These are phyloP conservation scores for Hydractinia echinata DNA, from an alignment of 30 jellyfish, hydroid and myxozoan species.

Conservation along the genomic window DNA sequence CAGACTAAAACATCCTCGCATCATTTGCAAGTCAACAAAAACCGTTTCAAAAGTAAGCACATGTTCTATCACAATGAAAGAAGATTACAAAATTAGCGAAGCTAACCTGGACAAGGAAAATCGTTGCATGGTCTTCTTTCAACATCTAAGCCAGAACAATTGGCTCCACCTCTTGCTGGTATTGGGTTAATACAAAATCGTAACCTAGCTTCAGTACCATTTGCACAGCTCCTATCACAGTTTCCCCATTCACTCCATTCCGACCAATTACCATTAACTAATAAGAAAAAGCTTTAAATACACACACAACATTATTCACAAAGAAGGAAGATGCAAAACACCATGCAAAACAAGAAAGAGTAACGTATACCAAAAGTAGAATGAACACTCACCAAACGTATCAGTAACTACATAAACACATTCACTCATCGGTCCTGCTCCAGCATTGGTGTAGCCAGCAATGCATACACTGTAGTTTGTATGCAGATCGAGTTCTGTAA, in stretches of 20 bases:
- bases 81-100: no score
- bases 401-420: slow-evolving; percentile 1
- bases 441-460: background rate
- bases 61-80: no score
- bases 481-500: background rate
- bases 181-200: slow-evolving; percentile 49
- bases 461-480: slow-evolving; percentile 13
- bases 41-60: no score
- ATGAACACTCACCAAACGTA: slow-evolving; percentile 5
- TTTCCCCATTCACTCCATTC: slow-evolving; percentile 51
- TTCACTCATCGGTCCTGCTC: background rate
- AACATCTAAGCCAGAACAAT: slow-evolving; percentile 28
- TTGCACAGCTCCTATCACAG: slow-evolving; percentile 55
- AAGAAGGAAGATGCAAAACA: no score
- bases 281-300: no score
- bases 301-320: no score
- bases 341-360: no score
- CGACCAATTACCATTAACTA: slow-evolving; percentile 70
- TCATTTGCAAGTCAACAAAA: no score
- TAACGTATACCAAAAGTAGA: no score
- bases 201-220: slow-evolving; percentile 21
- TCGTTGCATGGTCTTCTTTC: slow-evolving; percentile 34
- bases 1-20: no score
- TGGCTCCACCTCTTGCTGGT: slow-evolving; percentile 65
- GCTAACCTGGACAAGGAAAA: slow-evolving; percentile 19